Evolutionary conservation across 2,888 invertebrate genomes (phyloP), one percentile per base, ranked within the genome.

Genomic region (Sinhomidia bicolor): DNA sequence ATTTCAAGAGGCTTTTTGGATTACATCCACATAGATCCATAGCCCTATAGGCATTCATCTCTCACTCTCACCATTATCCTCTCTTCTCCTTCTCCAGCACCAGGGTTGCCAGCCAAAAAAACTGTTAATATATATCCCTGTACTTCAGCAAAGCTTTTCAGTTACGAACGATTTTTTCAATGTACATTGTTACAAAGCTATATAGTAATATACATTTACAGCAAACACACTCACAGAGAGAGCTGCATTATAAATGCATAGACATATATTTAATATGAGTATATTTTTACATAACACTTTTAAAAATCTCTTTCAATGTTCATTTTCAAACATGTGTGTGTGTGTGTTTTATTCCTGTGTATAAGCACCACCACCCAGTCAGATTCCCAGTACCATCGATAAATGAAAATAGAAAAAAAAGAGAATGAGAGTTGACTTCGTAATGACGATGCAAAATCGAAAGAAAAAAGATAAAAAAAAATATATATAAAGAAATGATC

Each of bases 1-100:
- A 51, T 80, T 80, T 36, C 51, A 60, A 80, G 60, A 60, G 60
- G 79, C 79, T 80, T 80, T 80, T 80, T 80, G 79, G 79, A 80
- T 80, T 80, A 80, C 60, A 60, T 80, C 60, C 79, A 60, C 36
- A 60, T 12, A n/a, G 47, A 47, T 2, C 47, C 47, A 10, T 10
- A 80, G 36, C 60, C 60, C 79, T 80, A 36, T 17, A 80, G 79
- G 79, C 79, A 60, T 80, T 51, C 78, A 78, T 51, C 78, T 78
- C 78, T 51, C 47, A n/a, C n/a, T n/a, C 41, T 68, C 29, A 7
- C 29, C 29, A 36, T 36, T 36, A n/a, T n/a, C n/a, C n/a, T n/a
- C n/a, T n/a, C n/a, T n/a, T n/a, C n/a, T n/a, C n/a, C 7, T 20
- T 47, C 78, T 51, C 54, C 9, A 9, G 36, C 36, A 36, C 14